Percentiles rank a stretch among this genome's conserved stretches.
Evolutionary conservation across 2,888 invertebrate genomes (phyloP).

Genomic region (Gnatocerus cornutus): DNA sequence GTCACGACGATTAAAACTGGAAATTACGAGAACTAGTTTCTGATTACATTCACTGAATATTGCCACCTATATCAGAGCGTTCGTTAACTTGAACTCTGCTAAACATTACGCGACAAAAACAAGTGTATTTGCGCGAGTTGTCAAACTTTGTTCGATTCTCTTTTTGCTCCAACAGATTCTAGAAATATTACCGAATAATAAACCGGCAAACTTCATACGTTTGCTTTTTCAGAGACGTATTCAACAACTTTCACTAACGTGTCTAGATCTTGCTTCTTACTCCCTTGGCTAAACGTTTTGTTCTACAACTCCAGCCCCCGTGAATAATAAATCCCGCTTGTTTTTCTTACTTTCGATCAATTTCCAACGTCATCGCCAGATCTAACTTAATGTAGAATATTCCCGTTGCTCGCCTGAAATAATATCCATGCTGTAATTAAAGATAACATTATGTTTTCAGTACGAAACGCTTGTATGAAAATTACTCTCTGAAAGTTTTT

Average conservation of each 20-base stretch:
- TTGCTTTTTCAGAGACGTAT: too few species aligned
- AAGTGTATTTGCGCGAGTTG: too few species aligned
- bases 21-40: conserved; percentile 7
- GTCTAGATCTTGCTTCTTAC: too few species aligned
- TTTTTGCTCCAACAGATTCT: too few species aligned
- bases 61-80: neutral
- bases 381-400: neutral
- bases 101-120: neutral
- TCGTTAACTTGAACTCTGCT: neutral
- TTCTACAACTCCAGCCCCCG: too few species aligned
- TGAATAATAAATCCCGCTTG: too few species aligned
- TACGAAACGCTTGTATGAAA: neutral
- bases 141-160: too few species aligned
- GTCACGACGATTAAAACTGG: conserved; percentile 11
- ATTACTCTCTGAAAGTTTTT: neutral
- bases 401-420: neutral
- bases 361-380: neutral
- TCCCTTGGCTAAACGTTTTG: too few species aligned
- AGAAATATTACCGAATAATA: too few species aligned
- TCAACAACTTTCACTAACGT: too few species aligned
- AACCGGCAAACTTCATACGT: too few species aligned
- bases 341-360: conserved; percentile 2
- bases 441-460: conserved; percentile 4
- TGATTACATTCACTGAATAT: neutral
- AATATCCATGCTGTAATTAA: conserved; percentile 1